These are phyloP conservation scores for Scolopax mira DNA, from an alignment of 2,113 vertebrate genomes.

Conservation along the genomic window DNA sequence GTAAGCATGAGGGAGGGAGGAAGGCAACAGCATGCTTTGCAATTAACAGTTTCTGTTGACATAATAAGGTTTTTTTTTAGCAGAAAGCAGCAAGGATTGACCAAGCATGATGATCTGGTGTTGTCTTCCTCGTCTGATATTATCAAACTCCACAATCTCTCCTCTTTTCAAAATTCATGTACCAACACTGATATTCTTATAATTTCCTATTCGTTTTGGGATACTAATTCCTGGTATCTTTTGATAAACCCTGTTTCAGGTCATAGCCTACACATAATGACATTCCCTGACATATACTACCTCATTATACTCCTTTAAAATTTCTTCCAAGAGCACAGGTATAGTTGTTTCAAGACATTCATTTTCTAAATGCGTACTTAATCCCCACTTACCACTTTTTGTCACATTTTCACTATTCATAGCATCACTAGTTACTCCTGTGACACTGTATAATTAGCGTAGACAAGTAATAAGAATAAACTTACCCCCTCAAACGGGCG, in stretches of 20 bases:
- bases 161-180: background rate
- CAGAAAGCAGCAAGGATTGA: background rate
- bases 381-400: background rate
- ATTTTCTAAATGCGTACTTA: background rate
- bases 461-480: background rate
- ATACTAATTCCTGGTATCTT: background rate
- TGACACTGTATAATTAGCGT: background rate
- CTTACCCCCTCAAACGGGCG: background rate
- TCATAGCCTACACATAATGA: background rate
- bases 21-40: background rate
- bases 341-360: background rate
- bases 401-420: background rate
- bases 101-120: background rate
- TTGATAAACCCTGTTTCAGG: background rate
- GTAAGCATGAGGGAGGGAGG: background rate
- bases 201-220: background rate
- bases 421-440: background rate
- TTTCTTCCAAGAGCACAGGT: background rate
- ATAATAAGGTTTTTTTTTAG: too few relatives aligned
- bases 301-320: background rate
- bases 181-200: background rate
- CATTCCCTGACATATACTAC: background rate
- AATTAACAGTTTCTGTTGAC: background rate
- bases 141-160: background rate
- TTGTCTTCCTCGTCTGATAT: background rate